These are phyloP conservation scores for Leucopsar rothschildi DNA, from an alignment of 2,113 vertebrate species.

Conservation along the genomic window DNA sequence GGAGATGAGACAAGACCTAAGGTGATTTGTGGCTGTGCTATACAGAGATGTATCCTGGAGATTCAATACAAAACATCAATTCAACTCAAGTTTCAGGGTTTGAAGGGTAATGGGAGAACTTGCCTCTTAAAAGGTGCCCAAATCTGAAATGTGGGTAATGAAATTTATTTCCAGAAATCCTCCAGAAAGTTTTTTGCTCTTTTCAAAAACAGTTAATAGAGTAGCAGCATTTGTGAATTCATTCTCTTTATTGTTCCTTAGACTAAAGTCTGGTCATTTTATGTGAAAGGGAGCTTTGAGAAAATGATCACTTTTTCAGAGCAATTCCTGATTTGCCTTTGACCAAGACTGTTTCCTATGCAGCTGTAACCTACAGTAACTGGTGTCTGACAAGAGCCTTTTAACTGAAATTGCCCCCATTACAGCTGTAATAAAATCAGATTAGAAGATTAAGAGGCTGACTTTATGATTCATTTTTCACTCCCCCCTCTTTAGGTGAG, in stretches of 20 bases:
- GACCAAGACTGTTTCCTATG: constrained; percentile 18
- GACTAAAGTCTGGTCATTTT: background rate
- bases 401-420: constrained; percentile 69
- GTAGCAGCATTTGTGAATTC: background rate
- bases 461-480: constrained; percentile 30
- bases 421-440: constrained; percentile 69
- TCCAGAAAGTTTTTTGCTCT: background rate
- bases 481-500: background rate
- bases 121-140: background rate
- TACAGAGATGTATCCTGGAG: background rate
- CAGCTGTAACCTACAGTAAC: constrained; percentile 48
- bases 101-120: background rate
- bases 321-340: constrained; percentile 28
- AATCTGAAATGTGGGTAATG: background rate
- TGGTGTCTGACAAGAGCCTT: constrained; percentile 65
- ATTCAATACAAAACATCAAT: background rate
- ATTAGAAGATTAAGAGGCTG: constrained; percentile 61
- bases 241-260: background rate
- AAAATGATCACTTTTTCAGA: background rate
- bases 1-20: background rate
- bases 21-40: no score
- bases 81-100: background rate
- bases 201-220: background rate
- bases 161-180: background rate
- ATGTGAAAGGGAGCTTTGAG: background rate